Conservation (phyloP, 1,140 invertebrate genomes). For the Zelostemma sp. region DNA sequence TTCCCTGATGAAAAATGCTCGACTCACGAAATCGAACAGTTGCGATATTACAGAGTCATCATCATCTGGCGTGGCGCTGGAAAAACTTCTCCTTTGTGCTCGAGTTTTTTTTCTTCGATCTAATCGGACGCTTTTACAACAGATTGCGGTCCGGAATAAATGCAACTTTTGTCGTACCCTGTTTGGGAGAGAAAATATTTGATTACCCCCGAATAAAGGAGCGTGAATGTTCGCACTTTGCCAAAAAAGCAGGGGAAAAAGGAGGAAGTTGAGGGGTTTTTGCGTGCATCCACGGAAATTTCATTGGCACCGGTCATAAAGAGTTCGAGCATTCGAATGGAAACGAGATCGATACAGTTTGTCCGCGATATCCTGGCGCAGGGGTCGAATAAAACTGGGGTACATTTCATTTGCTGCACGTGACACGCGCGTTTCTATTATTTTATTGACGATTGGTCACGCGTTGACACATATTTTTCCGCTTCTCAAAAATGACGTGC, state of each 20-base stretch:
- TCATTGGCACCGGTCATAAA: constrained; percentile 15
- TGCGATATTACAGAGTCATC: constrained; percentile 18
- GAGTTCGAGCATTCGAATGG: constrained; percentile 5
- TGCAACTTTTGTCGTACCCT: constrained; percentile 19
- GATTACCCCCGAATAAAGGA: constrained; percentile 39
- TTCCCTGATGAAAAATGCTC: neutral
- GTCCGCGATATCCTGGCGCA: neutral
- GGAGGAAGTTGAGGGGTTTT: constrained; percentile 2
- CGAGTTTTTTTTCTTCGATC: constrained; percentile 8
- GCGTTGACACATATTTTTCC: constrained; percentile 37
- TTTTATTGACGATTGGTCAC: constrained; percentile 47
- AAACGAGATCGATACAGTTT: constrained; percentile 12
- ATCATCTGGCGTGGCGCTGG: constrained; percentile 21
- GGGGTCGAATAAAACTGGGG: constrained; percentile 14
- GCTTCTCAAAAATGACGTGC: constrained; percentile 23
- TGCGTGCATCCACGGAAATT: constrained; percentile 10
- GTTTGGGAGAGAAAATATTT: constrained; percentile 34
- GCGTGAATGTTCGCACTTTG: constrained; percentile 7
- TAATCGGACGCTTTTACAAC: constrained; percentile 22
- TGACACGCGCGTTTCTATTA: constrained; percentile 45
- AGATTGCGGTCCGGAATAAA: constrained; percentile 32
- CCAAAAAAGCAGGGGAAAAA: constrained; percentile 13
- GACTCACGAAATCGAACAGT: neutral
- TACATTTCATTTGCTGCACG: constrained; percentile 32
- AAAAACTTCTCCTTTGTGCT: constrained; percentile 35